Conservation (phyloP, 2,888 invertebrate genomes). For the Calliopum simillimum region DNA sequence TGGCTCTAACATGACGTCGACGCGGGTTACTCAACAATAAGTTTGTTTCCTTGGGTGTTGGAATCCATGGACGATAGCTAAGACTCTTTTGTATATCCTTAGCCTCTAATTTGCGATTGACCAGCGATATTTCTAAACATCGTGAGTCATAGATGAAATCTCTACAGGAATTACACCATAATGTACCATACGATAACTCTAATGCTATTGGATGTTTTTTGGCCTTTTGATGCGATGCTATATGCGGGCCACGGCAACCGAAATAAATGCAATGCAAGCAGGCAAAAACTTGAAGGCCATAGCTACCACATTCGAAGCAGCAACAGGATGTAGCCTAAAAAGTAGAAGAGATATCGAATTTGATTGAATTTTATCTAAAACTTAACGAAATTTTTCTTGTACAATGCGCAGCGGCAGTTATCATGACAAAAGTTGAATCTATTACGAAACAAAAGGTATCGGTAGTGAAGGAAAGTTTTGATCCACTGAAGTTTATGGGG, state of each 20-base stretch:
- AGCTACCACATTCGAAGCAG: constrained; percentile 84
- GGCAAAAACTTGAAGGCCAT: constrained; percentile 84
- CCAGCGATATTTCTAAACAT: constrained; percentile 71
- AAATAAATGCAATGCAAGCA: constrained; percentile 94
- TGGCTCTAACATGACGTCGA: constrained; percentile 81
- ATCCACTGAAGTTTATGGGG: no score
- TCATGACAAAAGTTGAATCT: constrained; percentile 1
- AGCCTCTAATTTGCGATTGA: constrained; percentile 71
- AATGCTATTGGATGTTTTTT: constrained; percentile 88
- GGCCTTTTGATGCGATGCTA: constrained; percentile 84
- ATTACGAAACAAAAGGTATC: neutral
- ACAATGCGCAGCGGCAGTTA: neutral
- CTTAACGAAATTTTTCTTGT: no score
- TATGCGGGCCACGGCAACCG: constrained; percentile 89
- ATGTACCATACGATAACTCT: constrained; percentile 88
- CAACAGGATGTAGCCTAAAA: constrained; percentile 81
- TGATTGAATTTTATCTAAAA: neutral
- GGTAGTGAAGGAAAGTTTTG: no score
- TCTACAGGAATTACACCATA: constrained; percentile 89
- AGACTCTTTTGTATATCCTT: constrained; percentile 73
- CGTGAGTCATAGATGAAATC: constrained; percentile 93
- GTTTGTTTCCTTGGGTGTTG: constrained; percentile 81
- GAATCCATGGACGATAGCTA: constrained; percentile 82
- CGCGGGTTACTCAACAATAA: constrained; percentile 81
- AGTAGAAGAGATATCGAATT: neutral